A percentile compares a stretch with the other conserved stretches of the same genome.
These are phyloP conservation scores for Macrotis lagotis DNA, from an alignment of 2,113 vertebrate genomes.

Conservation along the genomic window DNA sequence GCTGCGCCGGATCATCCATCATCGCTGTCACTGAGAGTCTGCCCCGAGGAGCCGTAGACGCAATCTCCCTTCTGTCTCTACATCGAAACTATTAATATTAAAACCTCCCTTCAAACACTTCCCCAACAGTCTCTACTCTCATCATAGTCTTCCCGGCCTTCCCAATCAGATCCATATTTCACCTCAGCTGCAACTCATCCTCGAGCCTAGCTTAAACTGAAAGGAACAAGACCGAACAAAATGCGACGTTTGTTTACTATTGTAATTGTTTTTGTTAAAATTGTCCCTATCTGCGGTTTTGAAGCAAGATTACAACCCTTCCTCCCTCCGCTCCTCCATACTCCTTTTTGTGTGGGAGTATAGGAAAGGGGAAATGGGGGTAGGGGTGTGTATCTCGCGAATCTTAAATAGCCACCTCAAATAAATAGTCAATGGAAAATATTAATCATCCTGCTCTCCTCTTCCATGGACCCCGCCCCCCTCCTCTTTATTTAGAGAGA, in stretches of 20 bases:
- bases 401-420: not conserved
- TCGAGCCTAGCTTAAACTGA: not conserved
- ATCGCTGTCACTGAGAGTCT: conserved; percentile 95
- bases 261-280: not conserved
- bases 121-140: conserved; percentile 51
- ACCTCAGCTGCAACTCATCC: conserved; percentile 23
- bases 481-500: not conserved
- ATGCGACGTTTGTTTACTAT: rapidly evolving
- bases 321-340: rapidly evolving
- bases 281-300: not conserved
- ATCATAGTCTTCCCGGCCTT: conserved; percentile 45
- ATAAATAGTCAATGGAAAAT: not conserved
- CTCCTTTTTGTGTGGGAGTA: not conserved
- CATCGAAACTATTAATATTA: conserved; percentile 96
- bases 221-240: not conserved
- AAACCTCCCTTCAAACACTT: conserved; percentile 86
- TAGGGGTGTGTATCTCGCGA: not conserved
- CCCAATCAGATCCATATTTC: not conserved
- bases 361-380: not conserved
- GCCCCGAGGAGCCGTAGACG: conserved; percentile 91
- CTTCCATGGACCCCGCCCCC: not conserved
- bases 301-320: not conserved
- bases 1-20: conserved; percentile 96
- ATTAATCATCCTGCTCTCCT: not conserved
- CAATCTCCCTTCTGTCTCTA: conserved; percentile 95